A percentile compares a stretch with the other conserved stretches of the same genome.
Conservation (phyloP, 30 jellyfish, hydroid and myxozoan genomes). For the Catostylus mosaicus region DNA sequence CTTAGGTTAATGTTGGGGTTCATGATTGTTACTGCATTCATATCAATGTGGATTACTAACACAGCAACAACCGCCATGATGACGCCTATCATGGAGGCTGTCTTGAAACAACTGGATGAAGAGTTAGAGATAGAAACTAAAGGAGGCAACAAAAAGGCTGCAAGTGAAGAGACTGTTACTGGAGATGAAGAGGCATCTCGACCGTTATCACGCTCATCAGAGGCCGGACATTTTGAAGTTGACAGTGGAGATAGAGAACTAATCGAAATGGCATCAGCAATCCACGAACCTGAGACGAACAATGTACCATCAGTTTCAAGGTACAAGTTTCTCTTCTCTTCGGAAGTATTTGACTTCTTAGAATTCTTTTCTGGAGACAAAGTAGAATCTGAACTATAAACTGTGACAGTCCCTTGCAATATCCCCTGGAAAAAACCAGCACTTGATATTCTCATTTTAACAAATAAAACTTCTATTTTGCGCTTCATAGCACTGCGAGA, state of each 20-base stretch:
- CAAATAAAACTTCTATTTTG: too few species aligned
- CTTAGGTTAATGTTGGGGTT: conserved; percentile 85
- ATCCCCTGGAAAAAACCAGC: too few species aligned
- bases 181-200: background rate
- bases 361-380: too few species aligned
- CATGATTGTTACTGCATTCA: conserved; percentile 97
- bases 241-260: background rate
- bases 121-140: conserved; percentile 26
- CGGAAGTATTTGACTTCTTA: too few species aligned
- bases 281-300: background rate
- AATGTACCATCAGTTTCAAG: background rate
- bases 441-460: too few species aligned
- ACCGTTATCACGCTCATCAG: background rate
- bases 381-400: too few species aligned
- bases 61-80: conserved; percentile 99
- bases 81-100: conserved; percentile 99
- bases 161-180: conserved; percentile 5
- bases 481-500: too few species aligned
- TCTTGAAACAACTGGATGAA: conserved; percentile 91
- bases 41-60: conserved; percentile 99
- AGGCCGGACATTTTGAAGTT: conserved; percentile 10
- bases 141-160: conserved; percentile 3
- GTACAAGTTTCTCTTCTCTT: background rate
- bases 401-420: too few species aligned
- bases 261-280: conserved; percentile 18